Percentiles rank a stretch among this genome's conserved stretches.
These are phyloP conservation scores for Oncorhynchus clarkii DNA, from an alignment of 2,113 vertebrate species.

Conservation along the genomic window DNA sequence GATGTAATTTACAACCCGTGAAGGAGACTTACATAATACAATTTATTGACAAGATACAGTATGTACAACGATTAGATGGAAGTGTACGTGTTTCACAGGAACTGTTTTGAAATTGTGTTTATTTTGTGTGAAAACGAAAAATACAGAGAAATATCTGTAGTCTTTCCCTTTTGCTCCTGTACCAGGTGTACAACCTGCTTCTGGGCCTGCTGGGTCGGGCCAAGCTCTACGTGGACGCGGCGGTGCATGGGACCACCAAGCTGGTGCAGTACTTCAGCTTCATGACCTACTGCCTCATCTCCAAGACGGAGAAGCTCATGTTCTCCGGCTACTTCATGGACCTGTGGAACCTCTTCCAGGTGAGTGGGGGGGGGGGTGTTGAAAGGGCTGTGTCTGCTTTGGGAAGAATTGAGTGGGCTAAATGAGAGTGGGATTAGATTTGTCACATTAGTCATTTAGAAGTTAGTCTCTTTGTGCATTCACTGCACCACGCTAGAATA, in stretches of 20 bases:
- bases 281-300: constrained; percentile 99
- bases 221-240: constrained; percentile 96
- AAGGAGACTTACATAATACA: too few relatives aligned
- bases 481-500: too few relatives aligned
- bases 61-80: too few relatives aligned
- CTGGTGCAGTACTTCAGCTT: constrained; percentile 99
- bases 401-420: neutral
- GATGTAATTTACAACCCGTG: too few relatives aligned
- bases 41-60: too few relatives aligned
- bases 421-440: neutral
- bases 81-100: too few relatives aligned
- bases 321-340: constrained; percentile 99
- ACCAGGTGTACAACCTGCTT: constrained; percentile 89
- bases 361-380: constrained; percentile 6
- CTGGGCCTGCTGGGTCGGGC: constrained; percentile 93
- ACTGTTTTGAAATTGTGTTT: too few relatives aligned
- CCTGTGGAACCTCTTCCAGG: constrained; percentile 98
- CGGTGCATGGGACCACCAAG: constrained; percentile 96
- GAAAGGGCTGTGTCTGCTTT: neutral
- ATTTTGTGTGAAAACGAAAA: too few relatives aligned
- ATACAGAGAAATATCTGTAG: too few relatives aligned
- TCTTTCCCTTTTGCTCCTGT: too few relatives aligned
- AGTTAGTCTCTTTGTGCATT: too few relatives aligned
- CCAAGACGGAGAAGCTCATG: constrained; percentile 99
- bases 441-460: too few relatives aligned